phyloP scores from a whole-genome alignment of 2,113 vertebrate species.

The Copsychus sechellarum region DNA sequence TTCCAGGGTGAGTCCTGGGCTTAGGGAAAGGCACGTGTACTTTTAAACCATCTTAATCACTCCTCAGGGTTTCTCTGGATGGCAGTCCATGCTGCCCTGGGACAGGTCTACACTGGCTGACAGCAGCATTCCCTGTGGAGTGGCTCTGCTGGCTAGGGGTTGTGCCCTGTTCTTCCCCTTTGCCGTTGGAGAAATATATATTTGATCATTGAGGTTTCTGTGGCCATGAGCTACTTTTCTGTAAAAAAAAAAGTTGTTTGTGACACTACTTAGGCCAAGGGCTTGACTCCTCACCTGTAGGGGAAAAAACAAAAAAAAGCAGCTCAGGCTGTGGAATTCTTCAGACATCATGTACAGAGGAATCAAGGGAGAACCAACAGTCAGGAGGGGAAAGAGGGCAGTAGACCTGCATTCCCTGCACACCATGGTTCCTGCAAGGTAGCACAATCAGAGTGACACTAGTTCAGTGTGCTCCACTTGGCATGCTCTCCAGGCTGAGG shows the following conservation, averaged over 20 bases:
- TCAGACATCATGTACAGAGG: fast-evolving
- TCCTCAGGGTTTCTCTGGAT: background rate
- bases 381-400: background rate
- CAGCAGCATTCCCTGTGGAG: background rate
- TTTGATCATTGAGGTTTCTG: background rate
- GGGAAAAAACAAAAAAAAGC: background rate
- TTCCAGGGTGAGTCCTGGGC: background rate
- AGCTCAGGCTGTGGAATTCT: background rate
- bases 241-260: background rate
- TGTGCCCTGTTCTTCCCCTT: background rate
- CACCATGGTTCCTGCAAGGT: background rate
- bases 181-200: background rate
- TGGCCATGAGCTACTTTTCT: background rate
- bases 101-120: background rate
- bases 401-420: background rate
- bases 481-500: background rate
- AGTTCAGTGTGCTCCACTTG: background rate
- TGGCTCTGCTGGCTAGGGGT: background rate
- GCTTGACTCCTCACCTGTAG: background rate
- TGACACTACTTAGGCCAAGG: background rate
- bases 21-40: fast-evolving
- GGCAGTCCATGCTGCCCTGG: background rate
- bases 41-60: background rate
- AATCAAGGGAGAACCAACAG: background rate
- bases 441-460: background rate